Percentiles rank a stretch among this genome's conserved stretches.
These are phyloP conservation scores for Prietella phreatophila DNA, from an alignment of 2,113 vertebrate species.

Conservation along the genomic window DNA sequence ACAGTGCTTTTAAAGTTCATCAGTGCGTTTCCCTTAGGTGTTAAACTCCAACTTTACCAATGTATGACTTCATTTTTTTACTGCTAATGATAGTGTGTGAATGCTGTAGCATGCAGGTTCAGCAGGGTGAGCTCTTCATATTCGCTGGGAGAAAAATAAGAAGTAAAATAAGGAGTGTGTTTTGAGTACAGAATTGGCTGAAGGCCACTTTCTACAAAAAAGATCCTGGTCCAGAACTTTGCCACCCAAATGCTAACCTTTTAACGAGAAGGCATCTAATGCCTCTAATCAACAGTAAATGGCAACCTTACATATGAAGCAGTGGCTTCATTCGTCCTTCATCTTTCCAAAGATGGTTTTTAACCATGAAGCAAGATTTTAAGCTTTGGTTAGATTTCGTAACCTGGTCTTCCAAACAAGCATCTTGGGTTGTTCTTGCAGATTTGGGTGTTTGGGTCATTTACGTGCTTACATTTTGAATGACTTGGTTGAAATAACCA, in stretches of 20 bases:
- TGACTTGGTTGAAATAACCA: not conserved
- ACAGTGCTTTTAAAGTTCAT: slow-evolving; percentile 43
- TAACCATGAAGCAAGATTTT: not conserved
- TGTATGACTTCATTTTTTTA: slow-evolving; percentile 46
- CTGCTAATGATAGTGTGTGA: slow-evolving; percentile 39
- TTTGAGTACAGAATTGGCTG: not conserved
- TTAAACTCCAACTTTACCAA: slow-evolving; percentile 18
- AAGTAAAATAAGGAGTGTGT: slow-evolving; percentile 21
- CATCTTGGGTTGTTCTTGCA: too few species aligned
- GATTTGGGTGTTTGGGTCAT: not conserved
- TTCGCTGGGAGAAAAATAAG: slow-evolving; percentile 1
- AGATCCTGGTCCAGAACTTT: not conserved
- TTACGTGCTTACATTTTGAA: not conserved
- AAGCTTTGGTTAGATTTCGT: not conserved
- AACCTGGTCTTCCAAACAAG: not conserved
- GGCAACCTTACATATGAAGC: not conserved
- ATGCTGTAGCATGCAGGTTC: slow-evolving; percentile 28
- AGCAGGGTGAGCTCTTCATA: not conserved
- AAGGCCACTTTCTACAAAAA: not conserved
- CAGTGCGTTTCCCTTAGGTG: slow-evolving; percentile 39
- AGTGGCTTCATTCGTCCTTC: not conserved
- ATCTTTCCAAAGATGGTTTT: not conserved
- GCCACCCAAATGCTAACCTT: not conserved
- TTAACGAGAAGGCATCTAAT: not conserved
- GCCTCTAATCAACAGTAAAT: not conserved